phyloP scores from a whole-genome alignment of 2,113 vertebrate genomes.

The Egretta garzetta region DNA sequence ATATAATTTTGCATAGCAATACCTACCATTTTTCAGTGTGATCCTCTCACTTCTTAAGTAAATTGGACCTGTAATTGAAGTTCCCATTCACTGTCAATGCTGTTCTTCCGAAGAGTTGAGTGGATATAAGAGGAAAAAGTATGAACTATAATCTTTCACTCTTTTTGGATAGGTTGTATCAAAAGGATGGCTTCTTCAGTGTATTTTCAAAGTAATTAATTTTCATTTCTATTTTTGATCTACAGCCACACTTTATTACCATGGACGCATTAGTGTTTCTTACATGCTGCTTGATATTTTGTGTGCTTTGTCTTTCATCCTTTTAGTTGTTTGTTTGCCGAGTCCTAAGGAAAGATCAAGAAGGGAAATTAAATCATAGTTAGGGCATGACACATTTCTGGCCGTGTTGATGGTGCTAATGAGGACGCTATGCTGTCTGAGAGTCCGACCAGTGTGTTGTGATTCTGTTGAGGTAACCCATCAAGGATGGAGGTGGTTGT shows the following conservation, averaged over 20 bases:
- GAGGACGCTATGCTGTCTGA: accelerated
- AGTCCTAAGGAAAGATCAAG: not conserved
- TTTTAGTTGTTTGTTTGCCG: not conserved
- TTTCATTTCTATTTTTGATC: not conserved
- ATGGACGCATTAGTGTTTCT: not conserved
- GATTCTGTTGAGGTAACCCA: not conserved
- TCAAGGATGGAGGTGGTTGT: not conserved
- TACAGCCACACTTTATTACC: not conserved
- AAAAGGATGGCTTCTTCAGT: not conserved
- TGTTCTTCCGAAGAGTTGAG: not conserved
- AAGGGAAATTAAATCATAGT: not conserved
- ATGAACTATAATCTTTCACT: not conserved
- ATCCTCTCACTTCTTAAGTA: not conserved
- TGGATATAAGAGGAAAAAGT: not conserved
- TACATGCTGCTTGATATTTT: not conserved
- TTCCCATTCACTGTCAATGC: not conserved
- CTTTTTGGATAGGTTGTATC: not conserved
- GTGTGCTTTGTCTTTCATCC: not conserved
- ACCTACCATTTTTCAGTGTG: not conserved
- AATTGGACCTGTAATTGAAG: not conserved
- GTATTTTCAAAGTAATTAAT: not conserved
- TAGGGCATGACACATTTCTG: not conserved
- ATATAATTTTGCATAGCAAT: not conserved
- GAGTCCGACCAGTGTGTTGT: not conserved
- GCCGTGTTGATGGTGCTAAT: not conserved